These are phyloP conservation scores for Clusia tigrina DNA, from an alignment of 2,888 invertebrate species.

Conservation along the genomic window DNA sequence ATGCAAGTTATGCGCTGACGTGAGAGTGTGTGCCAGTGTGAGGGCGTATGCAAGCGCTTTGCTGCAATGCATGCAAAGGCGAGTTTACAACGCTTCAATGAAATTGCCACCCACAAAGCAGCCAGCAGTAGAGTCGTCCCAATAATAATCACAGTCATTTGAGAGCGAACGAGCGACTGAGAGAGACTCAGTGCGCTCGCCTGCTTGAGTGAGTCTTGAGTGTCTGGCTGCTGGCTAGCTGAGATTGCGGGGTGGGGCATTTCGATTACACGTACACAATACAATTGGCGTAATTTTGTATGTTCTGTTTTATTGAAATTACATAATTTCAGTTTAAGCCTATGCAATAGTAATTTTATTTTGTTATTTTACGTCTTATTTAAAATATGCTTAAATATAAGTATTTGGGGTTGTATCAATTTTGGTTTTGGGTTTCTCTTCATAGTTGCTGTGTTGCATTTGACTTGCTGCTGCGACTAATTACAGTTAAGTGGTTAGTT, in stretches of 20 bases:
- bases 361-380: not conserved
- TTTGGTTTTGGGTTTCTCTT: not conserved
- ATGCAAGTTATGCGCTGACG: not conserved
- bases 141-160: too few species aligned
- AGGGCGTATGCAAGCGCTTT: too few species aligned
- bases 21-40: too few species aligned
- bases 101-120: not conserved
- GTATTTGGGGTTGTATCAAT: not conserved
- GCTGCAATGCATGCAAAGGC: too few species aligned
- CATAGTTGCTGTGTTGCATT: too few species aligned
- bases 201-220: too few species aligned
- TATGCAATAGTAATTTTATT: not conserved
- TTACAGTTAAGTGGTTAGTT: too few species aligned
- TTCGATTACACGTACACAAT: too few species aligned
- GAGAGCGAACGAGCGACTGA: too few species aligned
- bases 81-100: not conserved
- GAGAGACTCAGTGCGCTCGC: not conserved
- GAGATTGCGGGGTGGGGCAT: too few species aligned
- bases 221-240: not conserved
- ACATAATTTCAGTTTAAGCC: not conserved
- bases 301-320: not conserved
- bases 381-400: not conserved
- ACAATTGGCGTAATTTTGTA: not conserved
- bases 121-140: not conserved
- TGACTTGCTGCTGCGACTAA: too few species aligned